A percentile compares a stretch with the other conserved stretches of the same genome.
phyloP scores from a whole-genome alignment of 2,797 vertebrate species.

The Poecilia picta region DNA sequence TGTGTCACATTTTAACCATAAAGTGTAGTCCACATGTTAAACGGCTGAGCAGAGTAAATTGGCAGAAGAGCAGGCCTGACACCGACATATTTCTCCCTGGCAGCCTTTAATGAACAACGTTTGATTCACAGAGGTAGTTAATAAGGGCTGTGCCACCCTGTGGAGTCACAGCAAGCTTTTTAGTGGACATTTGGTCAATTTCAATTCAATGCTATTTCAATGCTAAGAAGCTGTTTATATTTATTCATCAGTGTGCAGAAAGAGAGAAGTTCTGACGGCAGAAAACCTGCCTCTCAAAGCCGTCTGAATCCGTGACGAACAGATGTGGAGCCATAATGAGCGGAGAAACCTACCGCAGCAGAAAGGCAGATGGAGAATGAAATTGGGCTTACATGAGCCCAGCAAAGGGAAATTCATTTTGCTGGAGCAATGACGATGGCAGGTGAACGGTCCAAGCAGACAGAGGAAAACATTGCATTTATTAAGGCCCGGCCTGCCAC shows the following conservation, averaged over 20 bases:
- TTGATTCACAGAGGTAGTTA: conserved; percentile 44
- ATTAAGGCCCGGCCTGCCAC: conserved; percentile 54
- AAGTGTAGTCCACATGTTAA: conserved; percentile 42
- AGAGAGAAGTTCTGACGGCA: conserved; percentile 18
- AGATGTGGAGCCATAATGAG: conserved; percentile 63
- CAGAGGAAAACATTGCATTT: conserved; percentile 49
- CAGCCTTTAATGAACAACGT: conserved; percentile 51
- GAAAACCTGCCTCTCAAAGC: conserved; percentile 28
- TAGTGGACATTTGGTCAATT: background rate
- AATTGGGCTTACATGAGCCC: conserved; percentile 8
- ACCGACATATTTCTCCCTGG: conserved; percentile 33
- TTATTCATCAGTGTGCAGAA: conserved; percentile 7
- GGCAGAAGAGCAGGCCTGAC: conserved; percentile 31
- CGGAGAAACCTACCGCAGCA: conserved; percentile 26
- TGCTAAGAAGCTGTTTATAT: conserved; percentile 17
- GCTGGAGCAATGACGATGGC: background rate
- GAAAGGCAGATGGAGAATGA: conserved; percentile 35
- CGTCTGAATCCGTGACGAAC: conserved; percentile 21
- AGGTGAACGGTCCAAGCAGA: conserved; percentile 25
- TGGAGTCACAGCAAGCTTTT: conserved; percentile 13
- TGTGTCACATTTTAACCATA: conserved; percentile 30
- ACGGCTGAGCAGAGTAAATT: conserved; percentile 41
- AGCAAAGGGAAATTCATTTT: conserved; percentile 2
- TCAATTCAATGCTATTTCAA: no score
- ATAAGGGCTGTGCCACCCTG: conserved; percentile 18